A percentile compares a stretch with the other conserved stretches of the same genome.
Evolutionary conservation across 1,140 invertebrate genomes (phyloP).

Genomic region (Tetranychus cinnabarinus): DNA sequence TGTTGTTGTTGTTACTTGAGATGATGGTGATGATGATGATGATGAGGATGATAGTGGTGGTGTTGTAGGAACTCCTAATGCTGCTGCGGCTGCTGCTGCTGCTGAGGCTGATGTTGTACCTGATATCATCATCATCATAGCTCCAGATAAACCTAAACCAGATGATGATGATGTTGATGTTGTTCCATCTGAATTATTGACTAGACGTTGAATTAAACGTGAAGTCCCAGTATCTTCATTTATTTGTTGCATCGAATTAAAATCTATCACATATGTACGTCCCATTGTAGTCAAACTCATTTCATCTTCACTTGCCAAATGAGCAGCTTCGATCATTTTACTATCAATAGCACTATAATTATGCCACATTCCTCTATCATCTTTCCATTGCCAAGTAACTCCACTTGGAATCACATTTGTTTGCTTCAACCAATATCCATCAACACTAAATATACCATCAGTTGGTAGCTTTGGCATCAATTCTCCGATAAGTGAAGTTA

Average conservation of each 20-base stretch:
- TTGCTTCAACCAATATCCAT: slow-evolving; percentile 53
- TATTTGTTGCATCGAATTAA: slow-evolving; percentile 90
- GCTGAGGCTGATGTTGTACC: no score
- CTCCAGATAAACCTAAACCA: neutral
- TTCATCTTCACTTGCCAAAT: slow-evolving; percentile 78
- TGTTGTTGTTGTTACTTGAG: no score
- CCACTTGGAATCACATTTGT: slow-evolving; percentile 26
- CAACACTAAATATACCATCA: slow-evolving; percentile 80
- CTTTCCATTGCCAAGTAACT: slow-evolving; percentile 85
- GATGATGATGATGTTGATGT: neutral
- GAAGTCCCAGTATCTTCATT: slow-evolving; percentile 90
- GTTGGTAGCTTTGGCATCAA: slow-evolving; percentile 77
- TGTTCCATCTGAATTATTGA: slow-evolving; percentile 10
- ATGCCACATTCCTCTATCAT: slow-evolving; percentile 50
- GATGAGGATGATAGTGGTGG: neutral
- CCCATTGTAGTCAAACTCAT: slow-evolving; percentile 70
- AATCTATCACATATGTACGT: slow-evolving; percentile 79
- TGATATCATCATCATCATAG: no score
- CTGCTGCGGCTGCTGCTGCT: no score
- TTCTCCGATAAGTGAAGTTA: slow-evolving; percentile 82
- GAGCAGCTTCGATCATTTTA: slow-evolving; percentile 63
- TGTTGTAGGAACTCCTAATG: no score
- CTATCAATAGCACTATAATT: slow-evolving; percentile 45
- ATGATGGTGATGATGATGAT: neutral
- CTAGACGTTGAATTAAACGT: slow-evolving; percentile 52